These are phyloP conservation scores for Hyla sarda DNA, from an alignment of 2,113 vertebrate species.

Conservation along the genomic window DNA sequence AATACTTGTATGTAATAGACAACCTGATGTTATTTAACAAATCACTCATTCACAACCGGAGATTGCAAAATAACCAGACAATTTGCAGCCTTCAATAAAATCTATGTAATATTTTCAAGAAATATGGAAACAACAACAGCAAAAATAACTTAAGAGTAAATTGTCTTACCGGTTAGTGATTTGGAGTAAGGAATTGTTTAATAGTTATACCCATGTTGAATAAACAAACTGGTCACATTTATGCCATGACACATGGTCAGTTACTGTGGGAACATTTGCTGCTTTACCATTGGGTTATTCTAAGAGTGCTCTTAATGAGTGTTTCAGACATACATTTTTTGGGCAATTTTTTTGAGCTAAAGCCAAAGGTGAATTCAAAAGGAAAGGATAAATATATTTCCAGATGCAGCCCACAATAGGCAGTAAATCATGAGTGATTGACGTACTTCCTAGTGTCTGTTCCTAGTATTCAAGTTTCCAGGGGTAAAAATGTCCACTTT, in stretches of 20 bases:
- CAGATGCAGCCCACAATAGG: too few relatives aligned
- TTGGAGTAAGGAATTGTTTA: background rate
- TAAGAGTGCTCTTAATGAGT: too few relatives aligned
- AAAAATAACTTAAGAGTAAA: background rate
- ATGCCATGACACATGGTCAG: background rate
- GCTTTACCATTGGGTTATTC: too few relatives aligned
- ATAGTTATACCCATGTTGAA: too few relatives aligned
- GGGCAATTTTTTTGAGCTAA: too few relatives aligned
- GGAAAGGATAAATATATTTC: too few relatives aligned
- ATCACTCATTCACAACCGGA: constrained; percentile 25
- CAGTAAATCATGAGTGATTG: too few relatives aligned
- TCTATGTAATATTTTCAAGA: background rate
- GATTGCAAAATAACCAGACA: constrained; percentile 20
- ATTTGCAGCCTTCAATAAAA: constrained; percentile 14
- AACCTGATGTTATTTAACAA: constrained; percentile 19
- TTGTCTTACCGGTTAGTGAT: background rate
- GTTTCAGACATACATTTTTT: too few relatives aligned
- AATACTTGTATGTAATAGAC: constrained; percentile 23
- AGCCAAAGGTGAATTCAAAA: too few relatives aligned
- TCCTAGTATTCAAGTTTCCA: too few relatives aligned
- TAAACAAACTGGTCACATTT: background rate
- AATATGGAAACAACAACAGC: background rate
- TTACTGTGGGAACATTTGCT: background rate
- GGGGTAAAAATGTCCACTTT: too few relatives aligned
- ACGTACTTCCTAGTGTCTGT: too few relatives aligned